phyloP scores from a whole-genome alignment of 1,140 invertebrate species.

The Formica exsecta region DNA sequence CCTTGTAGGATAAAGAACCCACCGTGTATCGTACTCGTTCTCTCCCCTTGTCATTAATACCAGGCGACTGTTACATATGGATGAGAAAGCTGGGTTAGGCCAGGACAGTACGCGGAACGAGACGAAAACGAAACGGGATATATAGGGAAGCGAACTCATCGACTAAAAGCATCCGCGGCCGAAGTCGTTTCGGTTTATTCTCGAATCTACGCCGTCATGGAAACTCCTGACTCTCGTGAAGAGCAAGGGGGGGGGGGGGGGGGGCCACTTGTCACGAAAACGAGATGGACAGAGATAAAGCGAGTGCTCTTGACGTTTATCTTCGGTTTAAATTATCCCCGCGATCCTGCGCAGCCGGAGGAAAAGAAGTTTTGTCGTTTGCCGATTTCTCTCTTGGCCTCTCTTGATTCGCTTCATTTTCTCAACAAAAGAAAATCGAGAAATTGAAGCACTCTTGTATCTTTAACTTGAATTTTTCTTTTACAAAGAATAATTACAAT shows the following conservation, averaged over 20 bases:
- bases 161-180: slow-evolving; percentile 86
- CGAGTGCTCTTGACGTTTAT: slow-evolving; percentile 73
- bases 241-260: not conserved
- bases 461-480: slow-evolving; percentile 4
- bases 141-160: slow-evolving; percentile 85
- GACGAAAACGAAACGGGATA: slow-evolving; percentile 82
- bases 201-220: slow-evolving; percentile 72
- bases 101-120: slow-evolving; percentile 77
- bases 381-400: slow-evolving; percentile 51
- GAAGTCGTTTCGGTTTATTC: slow-evolving; percentile 82
- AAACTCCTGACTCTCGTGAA: slow-evolving; percentile 22
- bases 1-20: slow-evolving; percentile 69
- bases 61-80: slow-evolving; percentile 87
- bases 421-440: slow-evolving; percentile 13
- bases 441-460: slow-evolving; percentile 15
- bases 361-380: slow-evolving; percentile 41
- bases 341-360: not conserved
- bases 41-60: slow-evolving; percentile 85
- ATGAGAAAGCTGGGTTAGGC: slow-evolving; percentile 83
- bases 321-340: slow-evolving; percentile 73
- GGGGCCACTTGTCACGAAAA: slow-evolving; percentile 48
- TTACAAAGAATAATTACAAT: slow-evolving; percentile 30
- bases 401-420: slow-evolving; percentile 45
- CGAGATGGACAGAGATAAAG: slow-evolving; percentile 69
- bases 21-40: slow-evolving; percentile 65